Conservation (phyloP, 2,888 invertebrate genomes). For the Osmoderma eremita region DNA sequence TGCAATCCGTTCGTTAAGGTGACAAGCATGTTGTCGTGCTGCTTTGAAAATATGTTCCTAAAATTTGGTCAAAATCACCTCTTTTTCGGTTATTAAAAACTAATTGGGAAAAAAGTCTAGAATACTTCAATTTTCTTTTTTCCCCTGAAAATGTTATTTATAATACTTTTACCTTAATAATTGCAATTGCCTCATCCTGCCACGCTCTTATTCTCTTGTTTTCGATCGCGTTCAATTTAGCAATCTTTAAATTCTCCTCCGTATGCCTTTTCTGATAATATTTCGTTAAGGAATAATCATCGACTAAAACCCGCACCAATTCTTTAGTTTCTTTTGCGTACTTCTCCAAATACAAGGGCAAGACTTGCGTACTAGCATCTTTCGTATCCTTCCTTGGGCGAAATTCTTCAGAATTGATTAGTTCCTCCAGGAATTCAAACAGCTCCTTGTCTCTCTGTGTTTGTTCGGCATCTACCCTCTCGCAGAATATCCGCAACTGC, state of each 20-base stretch:
- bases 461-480: constrained; percentile 29
- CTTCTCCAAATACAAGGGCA: constrained; percentile 31
- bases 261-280: constrained; percentile 14
- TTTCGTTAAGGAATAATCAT: constrained; percentile 23
- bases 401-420: constrained; percentile 21
- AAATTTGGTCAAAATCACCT: constrained; percentile 1
- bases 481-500: constrained; percentile 11
- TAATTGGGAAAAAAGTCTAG: too few species aligned
- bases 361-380: constrained; percentile 35
- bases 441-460: constrained; percentile 3
- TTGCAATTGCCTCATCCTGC: constrained; percentile 40
- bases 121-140: too few species aligned
- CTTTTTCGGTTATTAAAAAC: too few species aligned
- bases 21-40: constrained; percentile 34
- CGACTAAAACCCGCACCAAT: background rate
- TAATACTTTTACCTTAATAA: constrained; percentile 38
- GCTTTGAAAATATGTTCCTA: constrained; percentile 43
- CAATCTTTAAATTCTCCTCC: background rate
- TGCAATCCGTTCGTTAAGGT: constrained; percentile 37
- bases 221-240: background rate
- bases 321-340: constrained; percentile 30
- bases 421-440: constrained; percentile 31
- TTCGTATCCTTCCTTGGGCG: background rate
- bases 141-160: too few species aligned
- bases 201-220: constrained; percentile 13